Evolutionary conservation across 2,113 vertebrate species (phyloP).

Genomic region (Telmatochromis sp.): DNA sequence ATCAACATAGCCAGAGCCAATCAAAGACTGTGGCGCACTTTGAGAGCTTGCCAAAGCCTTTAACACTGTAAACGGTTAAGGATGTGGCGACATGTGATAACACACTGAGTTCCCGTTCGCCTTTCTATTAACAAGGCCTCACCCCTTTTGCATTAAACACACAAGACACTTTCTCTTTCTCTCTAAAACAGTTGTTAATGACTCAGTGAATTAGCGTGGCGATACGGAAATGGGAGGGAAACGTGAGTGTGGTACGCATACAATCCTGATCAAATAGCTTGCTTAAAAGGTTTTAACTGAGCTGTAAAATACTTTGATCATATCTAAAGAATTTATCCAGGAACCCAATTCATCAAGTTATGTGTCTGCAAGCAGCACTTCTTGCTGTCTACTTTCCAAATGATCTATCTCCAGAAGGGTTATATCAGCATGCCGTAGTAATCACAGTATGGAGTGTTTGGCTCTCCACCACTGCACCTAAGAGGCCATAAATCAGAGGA

Average conservation of each 20-base stretch:
- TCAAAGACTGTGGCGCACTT: slow-evolving; percentile 33
- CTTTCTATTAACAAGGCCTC: slow-evolving; percentile 1
- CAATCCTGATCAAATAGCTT: background rate
- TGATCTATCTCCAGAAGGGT: slow-evolving; percentile 25
- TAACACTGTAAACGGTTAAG: slow-evolving; percentile 42
- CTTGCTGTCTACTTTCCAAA: slow-evolving; percentile 20
- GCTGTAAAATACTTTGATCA: slow-evolving; percentile 15
- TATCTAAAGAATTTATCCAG: slow-evolving; percentile 6
- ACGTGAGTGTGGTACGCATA: background rate
- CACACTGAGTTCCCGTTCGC: slow-evolving; percentile 7
- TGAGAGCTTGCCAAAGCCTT: slow-evolving; percentile 40
- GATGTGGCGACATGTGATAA: slow-evolving; percentile 48
- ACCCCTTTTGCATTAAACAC: background rate
- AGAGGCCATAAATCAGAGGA: slow-evolving; percentile 33
- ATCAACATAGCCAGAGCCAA: slow-evolving; percentile 44
- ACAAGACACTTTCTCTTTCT: background rate
- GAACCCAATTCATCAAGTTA: background rate
- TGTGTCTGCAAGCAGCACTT: slow-evolving; percentile 12
- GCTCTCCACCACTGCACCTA: slow-evolving; percentile 24
- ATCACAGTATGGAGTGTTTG: slow-evolving; percentile 55
- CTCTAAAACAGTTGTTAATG: background rate
- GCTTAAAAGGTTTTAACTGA: background rate
- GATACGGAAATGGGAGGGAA: background rate
- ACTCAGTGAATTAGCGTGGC: background rate
- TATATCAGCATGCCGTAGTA: slow-evolving; percentile 37